Evolutionary conservation across 2,113 vertebrate species (phyloP).

Genomic region (Amazona vittata): DNA sequence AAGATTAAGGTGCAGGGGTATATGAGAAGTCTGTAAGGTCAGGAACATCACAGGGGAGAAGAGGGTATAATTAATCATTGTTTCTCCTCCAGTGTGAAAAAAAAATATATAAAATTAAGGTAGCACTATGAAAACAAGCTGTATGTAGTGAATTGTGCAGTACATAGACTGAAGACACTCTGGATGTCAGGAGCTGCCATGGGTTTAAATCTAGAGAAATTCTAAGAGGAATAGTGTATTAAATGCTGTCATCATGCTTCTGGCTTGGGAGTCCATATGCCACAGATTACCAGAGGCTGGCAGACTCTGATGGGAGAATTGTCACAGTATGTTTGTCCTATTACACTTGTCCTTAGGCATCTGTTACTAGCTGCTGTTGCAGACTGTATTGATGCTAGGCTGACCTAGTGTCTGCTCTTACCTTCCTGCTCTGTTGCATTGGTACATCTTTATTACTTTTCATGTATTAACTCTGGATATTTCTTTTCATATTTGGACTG

Average conservation of each 20-base stretch:
- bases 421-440: not conserved
- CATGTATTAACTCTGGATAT: not conserved
- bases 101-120: not conserved
- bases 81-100: not conserved
- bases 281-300: not conserved
- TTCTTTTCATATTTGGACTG: not conserved
- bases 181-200: not conserved
- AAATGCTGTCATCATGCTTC: not conserved
- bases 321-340: not conserved
- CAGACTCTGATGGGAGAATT: not conserved
- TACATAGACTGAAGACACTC: not conserved
- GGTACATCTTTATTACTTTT: not conserved
- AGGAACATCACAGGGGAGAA: not conserved
- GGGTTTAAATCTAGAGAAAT: not conserved
- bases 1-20: not conserved
- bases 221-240: not conserved
- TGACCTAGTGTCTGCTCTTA: accelerated
- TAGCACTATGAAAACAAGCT: not conserved
- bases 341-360: not conserved
- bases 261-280: not conserved
- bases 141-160: accelerated
- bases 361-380: not conserved
- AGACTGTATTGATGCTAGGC: not conserved
- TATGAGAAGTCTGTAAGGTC: not conserved
- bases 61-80: not conserved